phyloP scores from a whole-genome alignment of 2,113 vertebrate genomes.

The Chaetura pelagica region DNA sequence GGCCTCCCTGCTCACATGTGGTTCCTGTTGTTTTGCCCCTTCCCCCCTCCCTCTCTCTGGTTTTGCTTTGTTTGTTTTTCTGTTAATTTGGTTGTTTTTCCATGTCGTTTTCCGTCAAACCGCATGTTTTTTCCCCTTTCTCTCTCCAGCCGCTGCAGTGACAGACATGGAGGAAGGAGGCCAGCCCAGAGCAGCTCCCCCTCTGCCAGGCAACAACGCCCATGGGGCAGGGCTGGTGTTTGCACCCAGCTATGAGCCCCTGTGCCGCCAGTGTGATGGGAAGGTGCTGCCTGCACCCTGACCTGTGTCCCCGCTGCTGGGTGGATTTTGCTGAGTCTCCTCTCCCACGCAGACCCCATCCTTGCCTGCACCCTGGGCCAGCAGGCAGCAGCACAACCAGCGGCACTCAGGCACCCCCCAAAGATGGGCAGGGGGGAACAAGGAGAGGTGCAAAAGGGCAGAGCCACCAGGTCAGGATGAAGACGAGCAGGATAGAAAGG shows the following conservation, averaged over 20 bases:
- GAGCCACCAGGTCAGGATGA: fast-evolving
- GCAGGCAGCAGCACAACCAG: neutral
- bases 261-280: fast-evolving
- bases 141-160: constrained; percentile 74
- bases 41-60: neutral
- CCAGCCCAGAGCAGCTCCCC: neutral
- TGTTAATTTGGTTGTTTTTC: constrained; percentile 82
- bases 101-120: constrained; percentile 81
- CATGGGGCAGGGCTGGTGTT: neutral
- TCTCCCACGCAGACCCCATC: neutral
- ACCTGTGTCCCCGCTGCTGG: neutral
- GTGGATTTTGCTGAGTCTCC: neutral
- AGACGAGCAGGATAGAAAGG: neutral
- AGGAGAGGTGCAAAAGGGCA: neutral
- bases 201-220: neutral
- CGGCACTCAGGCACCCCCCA: neutral
- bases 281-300: neutral
- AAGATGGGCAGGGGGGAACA: neutral
- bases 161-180: constrained; percentile 18
- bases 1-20: constrained; percentile 17
- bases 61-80: constrained; percentile 82
- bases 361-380: neutral
- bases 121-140: constrained; percentile 79
- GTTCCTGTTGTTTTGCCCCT: constrained; percentile 42
- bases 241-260: fast-evolving